Evolutionary conservation across 1,140 invertebrate species (phyloP).

Genomic region (Linepithema humile): DNA sequence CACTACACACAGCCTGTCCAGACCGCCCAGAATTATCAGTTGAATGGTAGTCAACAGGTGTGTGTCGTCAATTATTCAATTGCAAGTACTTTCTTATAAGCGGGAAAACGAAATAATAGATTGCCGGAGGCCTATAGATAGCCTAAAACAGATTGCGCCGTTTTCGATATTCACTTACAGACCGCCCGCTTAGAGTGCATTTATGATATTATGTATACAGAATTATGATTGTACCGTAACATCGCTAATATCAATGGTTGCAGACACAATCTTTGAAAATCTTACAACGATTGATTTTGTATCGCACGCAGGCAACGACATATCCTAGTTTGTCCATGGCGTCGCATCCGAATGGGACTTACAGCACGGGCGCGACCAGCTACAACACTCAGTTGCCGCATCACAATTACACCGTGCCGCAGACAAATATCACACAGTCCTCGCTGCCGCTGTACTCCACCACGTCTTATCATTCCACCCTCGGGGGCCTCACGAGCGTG

Average conservation of each 20-base stretch:
- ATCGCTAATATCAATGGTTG: too few species aligned
- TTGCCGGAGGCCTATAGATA: neutral
- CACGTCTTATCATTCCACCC: constrained; percentile 79
- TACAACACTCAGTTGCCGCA: constrained; percentile 77
- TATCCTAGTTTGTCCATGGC: constrained; percentile 81
- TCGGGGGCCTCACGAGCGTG: constrained; percentile 77
- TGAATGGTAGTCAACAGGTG: constrained; percentile 82
- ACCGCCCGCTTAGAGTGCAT: neutral
- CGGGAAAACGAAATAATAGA: neutral
- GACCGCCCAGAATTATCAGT: constrained; percentile 78
- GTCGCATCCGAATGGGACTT: constrained; percentile 80
- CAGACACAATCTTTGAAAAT: too few species aligned
- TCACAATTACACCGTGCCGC: constrained; percentile 79
- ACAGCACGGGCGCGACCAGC: constrained; percentile 77
- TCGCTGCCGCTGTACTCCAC: constrained; percentile 79
- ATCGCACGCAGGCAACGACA: constrained; percentile 75
- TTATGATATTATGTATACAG: neutral
- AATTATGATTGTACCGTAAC: too few species aligned
- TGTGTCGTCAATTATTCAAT: constrained; percentile 57
- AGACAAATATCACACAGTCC: constrained; percentile 75
- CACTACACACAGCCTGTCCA: constrained; percentile 80
- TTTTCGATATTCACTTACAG: neutral
- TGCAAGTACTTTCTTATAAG: constrained; percentile 9
- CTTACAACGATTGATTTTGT: constrained; percentile 13
- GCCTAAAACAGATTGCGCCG: neutral